Evolutionary conservation across 2,888 invertebrate genomes (phyloP), one percentile per base, ranked within the genome.

Genomic region (Cataglyphis albicans): DNA sequence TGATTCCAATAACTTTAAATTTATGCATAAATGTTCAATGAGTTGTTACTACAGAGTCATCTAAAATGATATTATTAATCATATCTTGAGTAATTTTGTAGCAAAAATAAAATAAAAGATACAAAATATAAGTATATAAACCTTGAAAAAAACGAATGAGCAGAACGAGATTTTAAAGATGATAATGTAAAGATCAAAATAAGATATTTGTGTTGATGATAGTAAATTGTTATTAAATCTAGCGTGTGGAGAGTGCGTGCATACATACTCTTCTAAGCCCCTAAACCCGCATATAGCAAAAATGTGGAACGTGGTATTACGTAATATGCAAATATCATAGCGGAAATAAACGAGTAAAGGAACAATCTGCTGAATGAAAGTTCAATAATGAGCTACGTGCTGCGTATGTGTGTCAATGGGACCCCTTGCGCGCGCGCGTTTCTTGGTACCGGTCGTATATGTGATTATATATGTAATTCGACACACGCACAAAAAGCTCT

Each of bases 291-390:
- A 52, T 9, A n/a, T 18, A 41, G 10, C 41, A 59, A 70, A 59
- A 59, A 72, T 70, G 44, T 57, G 44, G 32, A 78, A 70, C 41
- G 32, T 41, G 70, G 44, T 41, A 41, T 78, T 41, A 57, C 32
- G 32, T 80, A 9, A 70, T 59, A 80, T 70, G 72, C 59, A 72
- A 80, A 80, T 72, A 57, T 41, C 57, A 12, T 72, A 59, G 44
- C 78, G 41, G 44, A 70, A 81, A 81, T 41, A 35, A 70, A 41
- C 12, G n/a, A 7, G 15, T 12, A 65, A 61, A 67, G 41, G 32
- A 82, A 80, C 68, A 52, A 83, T 44, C 25, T 52, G 32, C 29
- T 83, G 63, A 83, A 68, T 83, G 63, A 81, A 83, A 81, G 72
- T 68, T 81, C 63, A 70, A 70, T 63, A 64, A 83, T 68, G 81